Base-by-base conservation (phyloP, 2,113 vertebrate genomes). In the Vulpes vulpes region DNA sequence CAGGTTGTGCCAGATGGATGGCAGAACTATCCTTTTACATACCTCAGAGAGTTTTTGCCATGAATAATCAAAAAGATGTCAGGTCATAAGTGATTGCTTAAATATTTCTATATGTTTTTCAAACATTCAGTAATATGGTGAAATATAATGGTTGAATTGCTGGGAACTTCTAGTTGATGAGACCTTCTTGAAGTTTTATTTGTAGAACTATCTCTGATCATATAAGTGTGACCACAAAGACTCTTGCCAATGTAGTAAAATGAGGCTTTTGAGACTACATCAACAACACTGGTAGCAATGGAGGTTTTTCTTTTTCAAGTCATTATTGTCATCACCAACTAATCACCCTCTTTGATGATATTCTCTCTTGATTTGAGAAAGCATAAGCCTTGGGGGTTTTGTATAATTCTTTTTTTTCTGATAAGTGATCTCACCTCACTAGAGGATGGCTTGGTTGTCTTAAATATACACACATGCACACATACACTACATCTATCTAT, bases 331-430 rank as follows among this genome's bases (percentile, higher is more conserved):
- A 60, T 82, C 19, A 67, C 17, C 16, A 53, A 65, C 3, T 19
- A 16, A 51, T 27, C 69, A 1, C 87, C 11, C 65, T 1, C 2
- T 95, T 55, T 71, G 51, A 23, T 71, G 12, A 49, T 22, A 95
- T 59, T 92, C 19, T 92, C 8, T 86, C 43, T 80, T 91, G 25
- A 90, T 32, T 38, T 69, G 74, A 94, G 35, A 89, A 95, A 60
- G 12, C 14, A 57, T 62, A 78, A 85, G 0, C 16, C n/a, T 88
- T n/a, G 25, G 0, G 1, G 8, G 7, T 11, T 38, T 86, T 60
- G 3, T 88, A 30, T 53, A 81, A 71, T 43, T 10, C 15, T 11
- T 30, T n/a, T 57, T 65, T 89, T 86, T 35, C 17, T 59, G 12
- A 11, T 25, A 95, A 65, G 35, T 82, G 9, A 81, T 3, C 8